Conservation (phyloP, 2,113 vertebrate genomes). For the Choloepus hoffmanni region DNA sequence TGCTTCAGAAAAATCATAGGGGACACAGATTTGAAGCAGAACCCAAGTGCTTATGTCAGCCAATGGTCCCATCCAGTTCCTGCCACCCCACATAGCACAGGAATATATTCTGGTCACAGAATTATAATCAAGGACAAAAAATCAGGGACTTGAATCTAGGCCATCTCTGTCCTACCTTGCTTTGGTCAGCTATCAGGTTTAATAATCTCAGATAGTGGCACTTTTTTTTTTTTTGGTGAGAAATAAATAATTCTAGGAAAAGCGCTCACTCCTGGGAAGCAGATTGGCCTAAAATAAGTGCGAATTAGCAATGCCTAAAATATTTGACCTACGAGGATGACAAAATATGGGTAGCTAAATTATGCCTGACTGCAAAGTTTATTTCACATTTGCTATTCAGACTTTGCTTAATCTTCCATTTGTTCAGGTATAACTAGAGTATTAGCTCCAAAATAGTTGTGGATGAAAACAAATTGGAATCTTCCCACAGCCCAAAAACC, state of each 20-base stretch:
- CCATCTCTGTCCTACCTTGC: neutral
- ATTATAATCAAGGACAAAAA: neutral
- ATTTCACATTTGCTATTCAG: neutral
- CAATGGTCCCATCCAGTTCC: accelerated
- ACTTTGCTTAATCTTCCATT: neutral
- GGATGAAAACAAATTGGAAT: neutral
- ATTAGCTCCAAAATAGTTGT: neutral
- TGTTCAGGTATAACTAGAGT: neutral
- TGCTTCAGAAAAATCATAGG: neutral
- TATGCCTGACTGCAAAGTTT: neutral
- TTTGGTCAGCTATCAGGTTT: neutral
- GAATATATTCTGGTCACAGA: neutral
- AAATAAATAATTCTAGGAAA: neutral
- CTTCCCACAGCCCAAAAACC: neutral
- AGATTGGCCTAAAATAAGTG: neutral
- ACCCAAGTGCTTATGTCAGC: neutral
- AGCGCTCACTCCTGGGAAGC: neutral
- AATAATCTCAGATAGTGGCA: neutral
- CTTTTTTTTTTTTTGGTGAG: slow-evolving; percentile 37
- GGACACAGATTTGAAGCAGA: neutral
- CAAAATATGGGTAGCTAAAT: neutral
- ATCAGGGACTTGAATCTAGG: neutral
- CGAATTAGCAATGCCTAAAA: neutral
- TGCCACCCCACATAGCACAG: neutral
- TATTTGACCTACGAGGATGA: neutral